These are phyloP conservation scores for Eurypyga helias DNA, from an alignment of 2,113 vertebrate genomes.

Conservation along the genomic window DNA sequence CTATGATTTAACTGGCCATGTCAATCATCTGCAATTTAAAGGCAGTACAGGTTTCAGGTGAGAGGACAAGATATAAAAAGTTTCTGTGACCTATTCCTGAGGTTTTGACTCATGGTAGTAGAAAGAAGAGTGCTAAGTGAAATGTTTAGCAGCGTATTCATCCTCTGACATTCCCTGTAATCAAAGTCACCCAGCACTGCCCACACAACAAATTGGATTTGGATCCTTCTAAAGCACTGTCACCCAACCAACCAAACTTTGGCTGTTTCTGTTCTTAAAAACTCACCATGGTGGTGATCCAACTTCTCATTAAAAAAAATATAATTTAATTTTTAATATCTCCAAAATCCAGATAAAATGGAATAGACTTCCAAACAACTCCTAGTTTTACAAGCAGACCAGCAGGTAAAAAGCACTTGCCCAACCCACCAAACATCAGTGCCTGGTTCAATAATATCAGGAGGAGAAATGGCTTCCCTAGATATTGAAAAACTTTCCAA, in stretches of 20 bases:
- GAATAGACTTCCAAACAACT: neutral
- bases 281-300: neutral
- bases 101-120: neutral
- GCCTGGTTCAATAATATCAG: neutral
- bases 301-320: neutral
- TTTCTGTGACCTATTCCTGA: neutral
- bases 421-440: neutral
- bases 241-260: neutral
- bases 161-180: neutral
- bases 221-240: neutral
- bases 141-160: neutral
- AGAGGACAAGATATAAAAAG: neutral
- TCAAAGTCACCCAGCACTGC: neutral
- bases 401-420: neutral
- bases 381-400: neutral
- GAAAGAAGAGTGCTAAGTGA: neutral
- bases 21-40: neutral
- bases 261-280: neutral
- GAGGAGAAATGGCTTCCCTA: neutral
- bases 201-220: neutral
- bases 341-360: neutral
- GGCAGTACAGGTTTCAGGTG: neutral
- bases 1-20: neutral
- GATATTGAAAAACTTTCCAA: neutral
- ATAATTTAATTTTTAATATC: neutral